phyloP scores from a whole-genome alignment of 2,797 vertebrate genomes.

The Galaxias olidus region DNA sequence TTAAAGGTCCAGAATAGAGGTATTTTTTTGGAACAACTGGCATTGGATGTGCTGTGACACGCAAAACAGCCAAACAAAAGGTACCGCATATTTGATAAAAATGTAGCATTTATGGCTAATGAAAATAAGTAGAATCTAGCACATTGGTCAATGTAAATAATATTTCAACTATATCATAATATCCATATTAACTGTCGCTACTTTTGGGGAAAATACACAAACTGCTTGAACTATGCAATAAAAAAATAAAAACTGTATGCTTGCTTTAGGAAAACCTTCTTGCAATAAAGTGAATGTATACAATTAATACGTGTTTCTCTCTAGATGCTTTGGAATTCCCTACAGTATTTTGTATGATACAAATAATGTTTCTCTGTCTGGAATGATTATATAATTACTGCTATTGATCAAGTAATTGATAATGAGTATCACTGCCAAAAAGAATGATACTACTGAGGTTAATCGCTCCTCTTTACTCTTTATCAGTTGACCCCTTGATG shows the following conservation, averaged over 20 bases:
- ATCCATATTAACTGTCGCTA: slow-evolving; percentile 58
- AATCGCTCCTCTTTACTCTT: slow-evolving; percentile 18
- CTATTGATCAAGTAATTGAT: slow-evolving; percentile 35
- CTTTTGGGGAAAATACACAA: slow-evolving; percentile 52
- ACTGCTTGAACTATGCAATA: slow-evolving; percentile 79
- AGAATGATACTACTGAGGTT: slow-evolving; percentile 25
- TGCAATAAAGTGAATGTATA: slow-evolving; percentile 82
- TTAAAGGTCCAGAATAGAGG: slow-evolving; percentile 54
- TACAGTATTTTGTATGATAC: slow-evolving; percentile 49
- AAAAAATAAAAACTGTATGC: slow-evolving; percentile 58
- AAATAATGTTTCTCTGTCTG: slow-evolving; percentile 37
- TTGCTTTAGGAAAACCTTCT: slow-evolving; percentile 70
- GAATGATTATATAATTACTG: slow-evolving; percentile 38
- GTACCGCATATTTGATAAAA: slow-evolving; percentile 63
- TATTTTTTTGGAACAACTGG: slow-evolving; percentile 62
- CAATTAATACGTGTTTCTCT: slow-evolving; percentile 54
- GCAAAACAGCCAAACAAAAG: slow-evolving; percentile 38
- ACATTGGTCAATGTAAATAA: slow-evolving; percentile 65
- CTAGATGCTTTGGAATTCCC: slow-evolving; percentile 50
- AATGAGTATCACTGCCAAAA: slow-evolving; percentile 58
- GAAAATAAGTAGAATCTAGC: slow-evolving; percentile 46
- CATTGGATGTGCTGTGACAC: slow-evolving; percentile 41
- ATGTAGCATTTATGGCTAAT: slow-evolving; percentile 66
- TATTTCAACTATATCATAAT: slow-evolving; percentile 61
- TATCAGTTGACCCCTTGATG: slow-evolving; percentile 28